Conservation (phyloP, 2,888 invertebrate species). For the Leptopilina myrica region DNA sequence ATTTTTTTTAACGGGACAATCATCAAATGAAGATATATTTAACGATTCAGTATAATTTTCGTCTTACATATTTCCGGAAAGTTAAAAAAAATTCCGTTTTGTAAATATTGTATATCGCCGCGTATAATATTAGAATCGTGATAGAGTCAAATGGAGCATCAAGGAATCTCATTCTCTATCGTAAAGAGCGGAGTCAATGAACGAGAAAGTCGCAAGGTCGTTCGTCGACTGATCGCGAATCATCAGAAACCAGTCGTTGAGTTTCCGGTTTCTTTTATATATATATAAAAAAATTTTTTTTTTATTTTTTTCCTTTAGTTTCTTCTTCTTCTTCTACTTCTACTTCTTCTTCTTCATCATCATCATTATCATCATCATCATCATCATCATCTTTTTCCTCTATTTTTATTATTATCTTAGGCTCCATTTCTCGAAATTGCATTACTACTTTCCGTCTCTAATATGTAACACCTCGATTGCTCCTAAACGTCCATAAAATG, state of each 20-base stretch:
- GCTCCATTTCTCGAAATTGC: constrained; percentile 22
- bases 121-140: constrained; percentile 18
- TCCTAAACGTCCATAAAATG: constrained; percentile 29
- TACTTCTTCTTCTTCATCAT: neutral
- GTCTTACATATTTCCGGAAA: too few species aligned
- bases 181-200: constrained; percentile 52
- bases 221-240: constrained; percentile 65
- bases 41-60: too few species aligned
- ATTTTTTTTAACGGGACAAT: too few species aligned
- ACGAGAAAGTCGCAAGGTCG: constrained; percentile 68
- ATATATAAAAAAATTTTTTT: constrained; percentile 12
- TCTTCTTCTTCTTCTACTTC: neutral
- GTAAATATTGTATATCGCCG: too few species aligned
- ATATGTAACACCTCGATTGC: neutral
- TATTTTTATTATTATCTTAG: constrained; percentile 17
- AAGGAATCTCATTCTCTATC: constrained; percentile 21
- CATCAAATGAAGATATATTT: too few species aligned
- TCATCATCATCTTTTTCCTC: neutral
- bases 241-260: constrained; percentile 57
- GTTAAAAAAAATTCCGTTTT: too few species aligned
- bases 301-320: neutral
- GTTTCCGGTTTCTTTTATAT: constrained; percentile 54
- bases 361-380: neutral
- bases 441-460: neutral
- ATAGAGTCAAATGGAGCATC: constrained; percentile 32